Percentiles rank a stretch among this genome's conserved stretches.
phyloP scores from a whole-genome alignment of 2,113 vertebrate genomes.

The Athene cunicularia region DNA sequence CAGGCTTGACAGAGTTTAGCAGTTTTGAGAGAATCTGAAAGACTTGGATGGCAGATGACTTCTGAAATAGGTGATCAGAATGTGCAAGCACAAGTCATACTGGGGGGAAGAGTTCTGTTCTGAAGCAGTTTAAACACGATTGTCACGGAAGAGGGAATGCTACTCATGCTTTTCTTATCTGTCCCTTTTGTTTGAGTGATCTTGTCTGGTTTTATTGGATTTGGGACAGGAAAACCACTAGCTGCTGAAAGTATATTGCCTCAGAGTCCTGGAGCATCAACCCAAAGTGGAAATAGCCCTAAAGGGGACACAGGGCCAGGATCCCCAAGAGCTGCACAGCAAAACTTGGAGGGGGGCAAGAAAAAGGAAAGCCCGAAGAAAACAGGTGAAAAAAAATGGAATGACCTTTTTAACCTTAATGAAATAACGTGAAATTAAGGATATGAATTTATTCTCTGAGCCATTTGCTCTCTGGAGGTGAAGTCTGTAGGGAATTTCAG shows the following conservation, averaged over 20 bases:
- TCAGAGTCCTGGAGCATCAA: conserved; percentile 14
- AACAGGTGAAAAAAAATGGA: neutral
- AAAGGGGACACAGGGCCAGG: neutral
- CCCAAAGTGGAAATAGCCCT: neutral
- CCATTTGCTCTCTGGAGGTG: neutral
- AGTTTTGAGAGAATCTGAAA: neutral
- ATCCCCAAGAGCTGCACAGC: neutral
- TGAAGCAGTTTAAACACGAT: neutral
- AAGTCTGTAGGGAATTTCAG: neutral
- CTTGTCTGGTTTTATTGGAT: neutral
- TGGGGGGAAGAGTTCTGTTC: fast-evolving
- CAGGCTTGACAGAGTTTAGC: neutral
- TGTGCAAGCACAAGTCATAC: neutral
- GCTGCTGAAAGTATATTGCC: neutral
- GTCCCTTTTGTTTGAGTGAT: neutral
- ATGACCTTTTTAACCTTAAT: neutral
- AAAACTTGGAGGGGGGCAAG: neutral
- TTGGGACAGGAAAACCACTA: conserved; percentile 50
- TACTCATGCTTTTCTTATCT: neutral
- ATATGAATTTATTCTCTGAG: neutral
- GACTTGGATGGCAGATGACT: neutral
- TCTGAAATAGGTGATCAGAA: neutral
- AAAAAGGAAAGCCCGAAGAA: neutral
- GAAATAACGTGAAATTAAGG: neutral
- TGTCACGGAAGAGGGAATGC: neutral